Conservation (phyloP, 2,797 vertebrate species). For the Etheostoma perlongum region DNA sequence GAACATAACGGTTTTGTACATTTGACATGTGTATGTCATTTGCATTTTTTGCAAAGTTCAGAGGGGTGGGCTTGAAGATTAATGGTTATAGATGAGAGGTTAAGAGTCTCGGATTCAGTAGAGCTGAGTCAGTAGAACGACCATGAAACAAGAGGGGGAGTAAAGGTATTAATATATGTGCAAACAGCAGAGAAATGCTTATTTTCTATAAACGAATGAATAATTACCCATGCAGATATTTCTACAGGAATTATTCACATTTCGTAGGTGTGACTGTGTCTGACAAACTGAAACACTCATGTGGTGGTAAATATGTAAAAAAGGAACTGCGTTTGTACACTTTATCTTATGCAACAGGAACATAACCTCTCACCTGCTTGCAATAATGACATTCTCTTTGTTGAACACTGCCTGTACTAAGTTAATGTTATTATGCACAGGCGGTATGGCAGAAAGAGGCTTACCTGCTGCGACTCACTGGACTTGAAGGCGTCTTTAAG, state of each 20-base stretch:
- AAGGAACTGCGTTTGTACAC: not conserved
- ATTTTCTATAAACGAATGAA: not conserved
- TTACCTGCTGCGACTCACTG: conserved; percentile 97
- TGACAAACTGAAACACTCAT: not conserved
- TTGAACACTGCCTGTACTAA: not conserved
- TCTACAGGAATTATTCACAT: not conserved
- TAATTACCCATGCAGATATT: not conserved
- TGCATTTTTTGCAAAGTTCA: conserved; percentile 32
- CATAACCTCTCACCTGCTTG: not conserved
- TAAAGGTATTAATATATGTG: conserved; percentile 6
- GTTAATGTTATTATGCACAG: not conserved
- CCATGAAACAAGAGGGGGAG: conserved; percentile 1
- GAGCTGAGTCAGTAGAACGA: conserved; percentile 45
- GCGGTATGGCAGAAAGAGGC: conserved; percentile 10
- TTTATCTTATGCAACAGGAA: not conserved
- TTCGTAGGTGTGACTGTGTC: not conserved
- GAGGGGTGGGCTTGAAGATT: conserved; percentile 44
- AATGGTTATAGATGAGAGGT: conserved; percentile 53
- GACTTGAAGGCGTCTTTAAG: conserved; percentile 99
- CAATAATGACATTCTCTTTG: not conserved
- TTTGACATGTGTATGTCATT: conserved; percentile 26
- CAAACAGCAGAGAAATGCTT: not conserved
- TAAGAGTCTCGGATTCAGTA: conserved; percentile 24
- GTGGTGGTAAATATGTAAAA: not conserved
- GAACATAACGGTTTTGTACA: not conserved